Percentiles rank a stretch among this genome's conserved stretches.
Conservation (phyloP, 2,113 vertebrate genomes). For the Origma solitaria region DNA sequence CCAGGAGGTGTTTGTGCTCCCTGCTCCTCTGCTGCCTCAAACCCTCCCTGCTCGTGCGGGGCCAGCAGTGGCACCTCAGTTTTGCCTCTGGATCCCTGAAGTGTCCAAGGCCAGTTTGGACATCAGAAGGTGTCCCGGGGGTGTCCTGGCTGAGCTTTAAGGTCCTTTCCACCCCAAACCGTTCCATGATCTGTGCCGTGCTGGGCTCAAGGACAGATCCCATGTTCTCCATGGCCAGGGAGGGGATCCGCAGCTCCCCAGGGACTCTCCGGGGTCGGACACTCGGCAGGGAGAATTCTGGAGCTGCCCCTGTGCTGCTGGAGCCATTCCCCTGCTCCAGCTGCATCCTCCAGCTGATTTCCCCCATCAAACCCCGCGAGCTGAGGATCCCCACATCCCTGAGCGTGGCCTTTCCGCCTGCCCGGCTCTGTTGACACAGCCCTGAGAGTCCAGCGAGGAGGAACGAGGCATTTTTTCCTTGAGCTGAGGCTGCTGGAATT, state of each 20-base stretch:
- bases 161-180: neutral
- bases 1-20: fast-evolving
- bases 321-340: fast-evolving
- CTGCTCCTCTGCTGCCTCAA: neutral
- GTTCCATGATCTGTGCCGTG: neutral
- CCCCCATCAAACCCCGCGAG: neutral
- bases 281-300: neutral
- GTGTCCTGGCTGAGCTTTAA: neutral
- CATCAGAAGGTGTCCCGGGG: neutral
- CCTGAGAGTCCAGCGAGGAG: neutral
- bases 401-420: neutral
- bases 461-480: neutral
- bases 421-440: slow-evolving; percentile 8
- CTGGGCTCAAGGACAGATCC: neutral
- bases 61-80: neutral
- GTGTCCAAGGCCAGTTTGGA: neutral
- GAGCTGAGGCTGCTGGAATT: neutral
- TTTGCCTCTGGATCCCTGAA: neutral
- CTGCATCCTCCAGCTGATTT: neutral
- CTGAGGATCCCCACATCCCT: neutral
- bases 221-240: fast-evolving
- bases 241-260: neutral
- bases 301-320: neutral
- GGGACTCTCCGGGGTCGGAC: fast-evolving
- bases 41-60: neutral